phyloP scores from a whole-genome alignment of 2,797 vertebrate genomes.

The Poeciliopsis gracilis region DNA sequence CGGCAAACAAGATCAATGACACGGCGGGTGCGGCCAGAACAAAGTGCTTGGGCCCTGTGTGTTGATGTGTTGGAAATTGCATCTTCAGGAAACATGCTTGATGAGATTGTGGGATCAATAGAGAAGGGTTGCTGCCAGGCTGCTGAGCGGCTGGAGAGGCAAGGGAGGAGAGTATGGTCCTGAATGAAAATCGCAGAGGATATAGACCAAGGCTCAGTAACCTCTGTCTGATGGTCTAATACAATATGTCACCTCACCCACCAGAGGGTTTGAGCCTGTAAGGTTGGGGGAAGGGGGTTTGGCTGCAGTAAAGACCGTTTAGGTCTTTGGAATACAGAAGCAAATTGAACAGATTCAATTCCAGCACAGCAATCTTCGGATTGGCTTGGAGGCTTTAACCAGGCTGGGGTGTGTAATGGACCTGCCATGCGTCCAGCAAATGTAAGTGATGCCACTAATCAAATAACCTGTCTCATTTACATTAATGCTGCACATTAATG shows the following conservation, averaged over 20 bases:
- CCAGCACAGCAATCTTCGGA: constrained; percentile 32
- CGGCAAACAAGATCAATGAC: constrained; percentile 76
- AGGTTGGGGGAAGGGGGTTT: constrained; percentile 9
- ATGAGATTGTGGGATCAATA: constrained; percentile 84
- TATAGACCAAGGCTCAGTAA: constrained; percentile 41
- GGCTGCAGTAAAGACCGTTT: constrained; percentile 44
- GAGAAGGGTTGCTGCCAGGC: constrained; percentile 58
- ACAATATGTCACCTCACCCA: constrained; percentile 70
- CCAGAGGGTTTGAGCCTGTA: constrained; percentile 31
- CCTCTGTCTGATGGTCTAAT: constrained; percentile 69
- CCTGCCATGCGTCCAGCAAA: constrained; percentile 37
- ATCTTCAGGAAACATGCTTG: constrained; percentile 83
- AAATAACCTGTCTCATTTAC: constrained; percentile 53
- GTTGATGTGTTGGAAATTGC: constrained; percentile 82
- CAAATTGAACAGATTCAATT: constrained; percentile 67
- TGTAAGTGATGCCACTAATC: constrained; percentile 56
- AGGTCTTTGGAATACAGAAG: constrained; percentile 55
- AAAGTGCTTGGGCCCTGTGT: constrained; percentile 72
- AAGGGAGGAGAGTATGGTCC: constrained; percentile 45
- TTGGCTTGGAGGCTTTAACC: constrained; percentile 49
- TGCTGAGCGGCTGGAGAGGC: constrained; percentile 40
- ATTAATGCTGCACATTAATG: constrained; percentile 53
- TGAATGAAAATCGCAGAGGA: constrained; percentile 72
- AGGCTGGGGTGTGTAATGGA: constrained; percentile 43
- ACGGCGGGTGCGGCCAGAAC: constrained; percentile 63